Base-by-base conservation (phyloP, 2,113 vertebrate genomes). In the Centropristis striata region DNA sequence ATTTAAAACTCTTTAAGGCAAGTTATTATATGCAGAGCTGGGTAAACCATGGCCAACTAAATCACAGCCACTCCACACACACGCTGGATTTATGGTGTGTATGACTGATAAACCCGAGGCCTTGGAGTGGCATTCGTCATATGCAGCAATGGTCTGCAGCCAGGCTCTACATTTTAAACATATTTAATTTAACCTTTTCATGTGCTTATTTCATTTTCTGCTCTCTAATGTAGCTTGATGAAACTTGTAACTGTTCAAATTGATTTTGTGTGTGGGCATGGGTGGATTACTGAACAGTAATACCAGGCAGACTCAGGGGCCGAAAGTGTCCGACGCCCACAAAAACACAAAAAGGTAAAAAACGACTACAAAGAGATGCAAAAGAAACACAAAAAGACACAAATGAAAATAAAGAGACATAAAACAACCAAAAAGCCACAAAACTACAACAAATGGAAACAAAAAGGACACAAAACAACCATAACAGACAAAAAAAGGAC, bases 11-110 rank as follows among this genome's bases (percentile, higher is more conserved):
- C 81, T 87, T 88, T 73, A 77, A 74, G 54, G 69, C 53, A 74
- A 82, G 66, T 88, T 84, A 88, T 89, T 63, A 88, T 81, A 89
- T 74, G 76, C 67, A 78, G 65, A 82, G 76, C 71, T 72, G 63
- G 32, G 73, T 81, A 90, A 87, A 78, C 83, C 64, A 21, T 28
- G 42, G 49, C 47, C 71, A 72, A 71, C 90, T 89, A 85, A 92
- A 91, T 92, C 88, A 92, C 68, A 42, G 25, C 41, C 61, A 59
- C 32, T 73, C 51, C 39, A 59, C 57, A 11, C 37, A 73, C 41
- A 63, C 27, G 37, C 46, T 74, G 71, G 63, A 92, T 92, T 92
- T 86, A 89, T 77, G 70, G 60, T 47, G 28, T 78, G 42, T 71
- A 42, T 80, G 81, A 85, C 44, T 23, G 79, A 84, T 78, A 70